Percentiles rank a stretch among this genome's conserved stretches.
phyloP scores from a whole-genome alignment of 2,888 invertebrate species.

The Boloria euphrosyne region DNA sequence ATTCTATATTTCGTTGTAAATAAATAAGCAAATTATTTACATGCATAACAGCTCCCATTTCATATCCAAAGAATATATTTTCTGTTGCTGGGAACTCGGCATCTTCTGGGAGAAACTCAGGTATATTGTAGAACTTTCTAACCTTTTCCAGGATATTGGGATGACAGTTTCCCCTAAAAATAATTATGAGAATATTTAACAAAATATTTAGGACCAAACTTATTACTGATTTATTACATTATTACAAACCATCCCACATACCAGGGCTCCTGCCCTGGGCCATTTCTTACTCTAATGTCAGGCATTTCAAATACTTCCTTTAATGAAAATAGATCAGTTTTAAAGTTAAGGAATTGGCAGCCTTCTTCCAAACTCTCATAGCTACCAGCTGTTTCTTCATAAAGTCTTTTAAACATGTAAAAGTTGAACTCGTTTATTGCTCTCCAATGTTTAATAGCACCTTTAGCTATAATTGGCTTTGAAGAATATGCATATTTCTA shows the following conservation, averaged over 20 bases:
- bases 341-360: slow-evolving; percentile 94
- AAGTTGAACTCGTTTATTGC: slow-evolving; percentile 86
- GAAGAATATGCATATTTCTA: slow-evolving; percentile 88
- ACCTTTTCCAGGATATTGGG: slow-evolving; percentile 88
- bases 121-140: slow-evolving; percentile 89
- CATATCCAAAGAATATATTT: slow-evolving; percentile 95
- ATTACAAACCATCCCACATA: slow-evolving; percentile 93
- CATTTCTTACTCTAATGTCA: slow-evolving; percentile 83
- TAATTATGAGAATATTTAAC: neutral
- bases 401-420: slow-evolving; percentile 86
- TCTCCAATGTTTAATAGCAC: slow-evolving; percentile 89
- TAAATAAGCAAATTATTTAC: slow-evolving; percentile 78
- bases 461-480: slow-evolving; percentile 90
- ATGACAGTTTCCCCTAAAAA: slow-evolving; percentile 91
- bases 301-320: slow-evolving; percentile 91
- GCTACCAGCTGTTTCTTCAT: slow-evolving; percentile 85
- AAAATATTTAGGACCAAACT: neutral
- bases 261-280: slow-evolving; percentile 87
- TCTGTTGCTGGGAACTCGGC: slow-evolving; percentile 94
- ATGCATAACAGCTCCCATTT: slow-evolving; percentile 95
- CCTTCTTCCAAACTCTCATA: slow-evolving; percentile 89
- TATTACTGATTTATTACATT: neutral
- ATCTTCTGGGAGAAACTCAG: slow-evolving; percentile 93
- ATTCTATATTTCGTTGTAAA: neutral
- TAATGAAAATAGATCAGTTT: slow-evolving; percentile 89